These are phyloP conservation scores for Chelonus insularis DNA, from an alignment of 1,140 invertebrate genomes.

Conservation along the genomic window DNA sequence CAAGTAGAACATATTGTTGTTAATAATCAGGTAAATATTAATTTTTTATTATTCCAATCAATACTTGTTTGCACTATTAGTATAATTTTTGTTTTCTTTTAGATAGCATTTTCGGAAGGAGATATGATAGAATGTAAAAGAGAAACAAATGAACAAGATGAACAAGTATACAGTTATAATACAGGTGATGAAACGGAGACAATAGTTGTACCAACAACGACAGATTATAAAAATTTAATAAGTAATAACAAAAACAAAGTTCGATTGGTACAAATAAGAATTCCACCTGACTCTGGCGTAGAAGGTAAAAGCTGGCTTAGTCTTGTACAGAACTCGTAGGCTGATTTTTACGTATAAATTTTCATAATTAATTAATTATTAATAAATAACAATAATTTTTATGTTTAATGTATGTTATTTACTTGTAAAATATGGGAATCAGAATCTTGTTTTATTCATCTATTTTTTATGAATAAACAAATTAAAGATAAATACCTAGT, in stretches of 20 bases:
- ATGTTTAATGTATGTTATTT: no score
- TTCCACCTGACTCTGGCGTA: slow-evolving; percentile 41
- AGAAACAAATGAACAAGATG: slow-evolving; percentile 40
- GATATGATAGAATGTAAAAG: slow-evolving; percentile 44
- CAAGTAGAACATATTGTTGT: slow-evolving; percentile 62
- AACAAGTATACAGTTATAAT: slow-evolving; percentile 52
- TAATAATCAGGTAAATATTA: slow-evolving; percentile 58
- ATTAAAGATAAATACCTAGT: no score
- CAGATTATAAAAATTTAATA: slow-evolving; percentile 46
- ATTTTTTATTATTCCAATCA: no score
- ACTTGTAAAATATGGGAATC: no score
- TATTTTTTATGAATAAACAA: no score
- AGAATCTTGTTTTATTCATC: no score
- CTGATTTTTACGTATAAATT: no score
- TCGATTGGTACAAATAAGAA: slow-evolving; percentile 53
- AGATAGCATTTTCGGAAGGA: slow-evolving; percentile 45
- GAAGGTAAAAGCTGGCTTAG: slow-evolving; percentile 53
- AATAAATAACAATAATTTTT: no score
- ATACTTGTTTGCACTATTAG: not conserved
- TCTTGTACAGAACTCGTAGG: slow-evolving; percentile 41
- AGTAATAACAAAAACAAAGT: slow-evolving; percentile 45
- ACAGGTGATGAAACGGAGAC: slow-evolving; percentile 48
- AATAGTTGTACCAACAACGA: slow-evolving; percentile 49
- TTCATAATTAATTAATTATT: no score
- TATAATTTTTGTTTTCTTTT: slow-evolving; percentile 19